Evolutionary conservation across 2,888 invertebrate genomes (phyloP).

Genomic region (Rhingia rostrata): DNA sequence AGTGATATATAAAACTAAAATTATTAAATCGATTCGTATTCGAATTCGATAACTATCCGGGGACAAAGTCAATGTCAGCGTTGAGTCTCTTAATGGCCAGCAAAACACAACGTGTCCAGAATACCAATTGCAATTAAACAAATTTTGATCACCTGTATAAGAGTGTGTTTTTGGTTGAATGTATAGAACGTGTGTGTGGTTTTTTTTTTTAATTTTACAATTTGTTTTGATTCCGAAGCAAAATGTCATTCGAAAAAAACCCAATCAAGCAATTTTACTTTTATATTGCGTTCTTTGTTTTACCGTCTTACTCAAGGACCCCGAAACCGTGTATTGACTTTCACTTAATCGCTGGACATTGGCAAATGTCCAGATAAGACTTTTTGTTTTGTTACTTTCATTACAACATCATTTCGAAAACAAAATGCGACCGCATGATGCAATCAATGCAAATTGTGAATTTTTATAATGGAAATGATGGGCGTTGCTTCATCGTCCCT

Average conservation of each 20-base stretch:
- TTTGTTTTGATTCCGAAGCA: conserved; percentile 24
- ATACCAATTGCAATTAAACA: conserved; percentile 65
- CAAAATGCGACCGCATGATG: conserved; percentile 15
- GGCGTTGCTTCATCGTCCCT: conserved; percentile 28
- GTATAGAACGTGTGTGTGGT: neutral
- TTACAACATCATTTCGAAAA: neutral
- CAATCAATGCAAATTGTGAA: conserved; percentile 37
- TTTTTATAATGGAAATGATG: conserved; percentile 19
- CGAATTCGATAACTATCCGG: conserved; percentile 40
- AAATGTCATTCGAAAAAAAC: conserved; percentile 48
- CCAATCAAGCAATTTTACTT: conserved; percentile 22
- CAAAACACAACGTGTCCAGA: conserved; percentile 59
- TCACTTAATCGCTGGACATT: conserved; percentile 50
- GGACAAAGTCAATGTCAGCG: conserved; percentile 72
- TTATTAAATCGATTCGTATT: conserved; percentile 21
- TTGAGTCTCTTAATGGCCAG: conserved; percentile 67
- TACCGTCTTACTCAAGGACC: conserved; percentile 44
- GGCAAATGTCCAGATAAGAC: conserved; percentile 46
- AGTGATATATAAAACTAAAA: too few relatives aligned
- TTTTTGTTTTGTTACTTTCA: conserved; percentile 14
- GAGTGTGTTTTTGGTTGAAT: neutral
- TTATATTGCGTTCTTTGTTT: conserved; percentile 1
- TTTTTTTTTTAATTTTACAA: conserved; percentile 6
- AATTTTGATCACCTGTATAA: conserved; percentile 40
- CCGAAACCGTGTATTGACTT: conserved; percentile 49